Base-by-base conservation (phyloP, 2,797 vertebrate species). In the Adrianichthys oophorus region DNA sequence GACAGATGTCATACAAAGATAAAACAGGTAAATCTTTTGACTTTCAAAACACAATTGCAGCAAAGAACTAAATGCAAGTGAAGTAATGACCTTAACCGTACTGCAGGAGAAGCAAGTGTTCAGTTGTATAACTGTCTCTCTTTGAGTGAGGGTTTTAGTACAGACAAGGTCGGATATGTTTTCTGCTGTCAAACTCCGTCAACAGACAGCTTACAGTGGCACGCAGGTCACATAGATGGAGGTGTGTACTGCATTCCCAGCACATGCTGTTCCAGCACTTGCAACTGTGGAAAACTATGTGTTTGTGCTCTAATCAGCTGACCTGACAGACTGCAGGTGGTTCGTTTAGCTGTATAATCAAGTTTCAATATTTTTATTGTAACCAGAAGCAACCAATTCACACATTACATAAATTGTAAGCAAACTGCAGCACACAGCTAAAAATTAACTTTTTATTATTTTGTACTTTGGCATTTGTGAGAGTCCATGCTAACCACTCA, bases 71-170 rank as follows among this genome's bases (percentile, higher is more conserved):
- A 50, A 62, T 60, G 47, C 59, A 68, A 14, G 65, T 70, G 66
- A 55, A 40, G 56, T 53, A 37, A 62, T 68, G 65, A 85, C 77
- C 76, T 87, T 78, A 37, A 37, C 41, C 41, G 32, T 15, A 13
- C 44, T n/a, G 4, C 15, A 41, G 41, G 21, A 12, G 29, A 69
- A 73, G 62, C 52, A 70, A 54, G 46, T 32, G 15, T 10, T 37
- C 10, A 37, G 48, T 56, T 48, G 16, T 19, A 48, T 19, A 49
- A 14, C 32, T 74, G 37, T 26, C 45, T 62, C 50, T 49, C 5
- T 53, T 19, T 52, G 7, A 57, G 29, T 40, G 1, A 62, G n/a
- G 21, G 21, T 15, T 26, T 29, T 2, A 41, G 40, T 56, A 19
- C 29, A 60, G 46, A 42, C 49, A 41, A 37, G 13, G 44, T 42